Conservation (phyloP, 2,113 vertebrate species). For the Motacilla alba region DNA sequence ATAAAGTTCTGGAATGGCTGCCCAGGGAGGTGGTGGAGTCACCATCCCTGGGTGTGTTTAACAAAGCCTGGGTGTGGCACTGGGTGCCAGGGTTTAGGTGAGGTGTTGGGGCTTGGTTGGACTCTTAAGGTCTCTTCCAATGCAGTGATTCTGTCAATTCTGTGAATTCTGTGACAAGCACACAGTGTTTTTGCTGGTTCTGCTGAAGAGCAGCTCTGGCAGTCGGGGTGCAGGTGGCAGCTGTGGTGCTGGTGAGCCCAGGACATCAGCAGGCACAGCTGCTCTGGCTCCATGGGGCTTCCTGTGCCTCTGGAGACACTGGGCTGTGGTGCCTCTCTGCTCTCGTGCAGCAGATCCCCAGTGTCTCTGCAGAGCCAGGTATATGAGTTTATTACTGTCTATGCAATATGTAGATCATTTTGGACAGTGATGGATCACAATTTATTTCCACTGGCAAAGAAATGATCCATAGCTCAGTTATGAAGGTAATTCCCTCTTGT, state of each 20-base stretch:
- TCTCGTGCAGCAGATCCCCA: neutral
- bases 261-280: neutral
- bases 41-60: neutral
- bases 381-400: neutral
- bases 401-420: conserved; percentile 13
- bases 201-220: neutral
- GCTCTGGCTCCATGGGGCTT: neutral
- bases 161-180: neutral
- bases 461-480: conserved; percentile 15
- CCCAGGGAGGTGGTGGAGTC: neutral
- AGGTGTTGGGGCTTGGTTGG: neutral
- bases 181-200: rapidly evolving
- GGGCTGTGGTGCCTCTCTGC: neutral
- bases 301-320: neutral
- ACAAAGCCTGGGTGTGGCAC: neutral
- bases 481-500: conserved; percentile 19
- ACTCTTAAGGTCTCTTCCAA: neutral
- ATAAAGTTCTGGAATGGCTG: neutral
- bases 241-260: neutral
- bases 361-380: neutral
- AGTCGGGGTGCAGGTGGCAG: rapidly evolving
- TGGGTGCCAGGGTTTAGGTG: neutral
- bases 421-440: conserved; percentile 5
- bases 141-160: no score
- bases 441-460: conserved; percentile 22